Conservation (phyloP, 1,140 invertebrate species). For the Planococcus citri region DNA sequence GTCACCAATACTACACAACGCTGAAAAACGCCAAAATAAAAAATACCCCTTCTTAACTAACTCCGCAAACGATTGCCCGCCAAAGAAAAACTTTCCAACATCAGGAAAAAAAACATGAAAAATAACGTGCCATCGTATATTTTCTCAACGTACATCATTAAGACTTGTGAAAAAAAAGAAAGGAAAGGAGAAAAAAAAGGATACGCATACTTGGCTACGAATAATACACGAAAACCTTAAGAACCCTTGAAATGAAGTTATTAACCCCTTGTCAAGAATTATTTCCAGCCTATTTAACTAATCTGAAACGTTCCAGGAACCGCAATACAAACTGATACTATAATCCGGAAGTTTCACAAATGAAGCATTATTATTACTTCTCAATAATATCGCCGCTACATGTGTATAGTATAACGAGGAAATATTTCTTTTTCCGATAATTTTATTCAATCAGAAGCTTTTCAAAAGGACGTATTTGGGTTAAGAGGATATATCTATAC, state of each 20-base stretch:
- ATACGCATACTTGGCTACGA: too few relatives aligned
- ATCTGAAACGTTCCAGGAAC: neutral
- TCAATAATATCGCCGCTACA: neutral
- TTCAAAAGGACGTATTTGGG: neutral
- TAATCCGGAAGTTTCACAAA: constrained; percentile 6
- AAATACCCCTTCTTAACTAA: too few relatives aligned
- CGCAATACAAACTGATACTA: neutral
- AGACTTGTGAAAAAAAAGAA: too few relatives aligned
- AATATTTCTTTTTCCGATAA: neutral
- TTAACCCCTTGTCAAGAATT: neutral
- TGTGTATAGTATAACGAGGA: neutral
- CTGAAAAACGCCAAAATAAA: too few relatives aligned
- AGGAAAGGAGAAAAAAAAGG: too few relatives aligned
- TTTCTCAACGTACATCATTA: too few relatives aligned
- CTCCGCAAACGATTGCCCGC: too few relatives aligned
- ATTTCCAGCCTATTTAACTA: neutral
- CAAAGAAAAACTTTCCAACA: too few relatives aligned
- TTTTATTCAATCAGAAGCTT: constrained; percentile 3
- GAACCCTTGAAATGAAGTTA: constrained; percentile 6
- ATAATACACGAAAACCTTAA: neutral
- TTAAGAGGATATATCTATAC: neutral
- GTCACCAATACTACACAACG: too few relatives aligned
- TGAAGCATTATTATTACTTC: neutral
- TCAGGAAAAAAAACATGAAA: too few relatives aligned
- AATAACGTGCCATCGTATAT: too few relatives aligned